A percentile compares a stretch with the other conserved stretches of the same genome.
Evolutionary conservation across 2,113 vertebrate genomes (phyloP).

Genomic region (Hoplias malabaricus): DNA sequence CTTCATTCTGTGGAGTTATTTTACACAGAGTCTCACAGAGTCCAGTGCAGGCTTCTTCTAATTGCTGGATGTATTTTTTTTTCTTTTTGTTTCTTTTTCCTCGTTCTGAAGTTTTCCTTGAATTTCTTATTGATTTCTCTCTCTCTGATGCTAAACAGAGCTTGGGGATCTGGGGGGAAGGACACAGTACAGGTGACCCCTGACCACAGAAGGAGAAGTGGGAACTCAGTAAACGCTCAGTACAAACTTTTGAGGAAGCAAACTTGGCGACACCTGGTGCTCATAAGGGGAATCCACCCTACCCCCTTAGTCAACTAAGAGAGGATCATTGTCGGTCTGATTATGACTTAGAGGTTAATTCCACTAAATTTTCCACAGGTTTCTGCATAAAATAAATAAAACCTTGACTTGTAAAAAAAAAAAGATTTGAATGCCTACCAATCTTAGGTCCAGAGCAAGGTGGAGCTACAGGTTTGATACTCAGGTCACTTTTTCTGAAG

Average conservation of each 20-base stretch:
- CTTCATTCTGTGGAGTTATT: background rate
- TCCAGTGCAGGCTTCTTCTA: background rate
- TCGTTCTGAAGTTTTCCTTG: conserved; percentile 57
- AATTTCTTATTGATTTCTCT: conserved; percentile 60
- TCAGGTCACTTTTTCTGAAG: no score
- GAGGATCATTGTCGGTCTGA: no score
- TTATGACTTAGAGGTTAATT: no score
- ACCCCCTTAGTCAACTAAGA: background rate
- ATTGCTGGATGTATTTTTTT: background rate
- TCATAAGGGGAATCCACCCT: background rate
- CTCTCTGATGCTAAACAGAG: conserved; percentile 52
- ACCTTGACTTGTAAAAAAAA: no score
- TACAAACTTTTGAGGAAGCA: conserved; percentile 11
- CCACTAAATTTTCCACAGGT: no score
- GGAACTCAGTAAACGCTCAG: conserved; percentile 12
- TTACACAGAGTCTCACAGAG: background rate
- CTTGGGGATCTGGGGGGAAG: conserved; percentile 62
- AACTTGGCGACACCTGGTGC: conserved; percentile 68
- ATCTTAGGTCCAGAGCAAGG: no score
- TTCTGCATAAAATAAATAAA: no score
- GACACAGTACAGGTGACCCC: conserved; percentile 59
- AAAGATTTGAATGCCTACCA: no score
- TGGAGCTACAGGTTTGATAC: no score
- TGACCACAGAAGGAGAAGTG: conserved; percentile 58
- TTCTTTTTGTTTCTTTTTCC: no score